A percentile compares a stretch with the other conserved stretches of the same genome.
phyloP scores from a whole-genome alignment of 2,888 invertebrate genomes.

The Ectemnius cavifrons region DNA sequence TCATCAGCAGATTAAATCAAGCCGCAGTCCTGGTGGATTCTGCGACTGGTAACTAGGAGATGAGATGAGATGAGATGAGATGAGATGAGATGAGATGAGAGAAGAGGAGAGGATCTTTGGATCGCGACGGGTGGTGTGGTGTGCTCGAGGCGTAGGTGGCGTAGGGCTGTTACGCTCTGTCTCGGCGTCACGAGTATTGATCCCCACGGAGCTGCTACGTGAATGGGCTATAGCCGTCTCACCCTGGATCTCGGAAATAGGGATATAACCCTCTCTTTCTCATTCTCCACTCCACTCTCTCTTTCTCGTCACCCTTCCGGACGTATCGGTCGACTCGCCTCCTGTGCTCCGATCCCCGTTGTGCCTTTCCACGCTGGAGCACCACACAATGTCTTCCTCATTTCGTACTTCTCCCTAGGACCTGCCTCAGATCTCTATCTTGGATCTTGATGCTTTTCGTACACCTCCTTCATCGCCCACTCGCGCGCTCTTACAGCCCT shows the following conservation, averaged over 20 bases:
- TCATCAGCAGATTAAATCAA: too few species aligned
- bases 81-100: too few species aligned
- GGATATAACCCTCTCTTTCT: conserved; percentile 45
- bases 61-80: not conserved
- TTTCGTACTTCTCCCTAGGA: conserved; percentile 2
- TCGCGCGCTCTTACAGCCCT: too few species aligned
- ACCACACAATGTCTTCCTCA: not conserved
- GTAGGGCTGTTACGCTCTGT: conserved; percentile 67
- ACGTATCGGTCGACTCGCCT: conserved; percentile 24
- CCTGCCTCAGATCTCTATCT: too few species aligned
- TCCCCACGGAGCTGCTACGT: conserved; percentile 66
- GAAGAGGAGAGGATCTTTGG: not conserved
- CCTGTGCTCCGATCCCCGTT: not conserved
- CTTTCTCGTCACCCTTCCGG: conserved; percentile 15
- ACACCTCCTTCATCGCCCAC: too few species aligned
- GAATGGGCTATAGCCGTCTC: conserved; percentile 70
- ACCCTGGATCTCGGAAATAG: conserved; percentile 62
- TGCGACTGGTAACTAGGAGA: too few species aligned
- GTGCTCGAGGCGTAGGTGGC: conserved; percentile 40
- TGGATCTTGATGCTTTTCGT: too few species aligned
- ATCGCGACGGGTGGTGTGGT: conserved; percentile 19
- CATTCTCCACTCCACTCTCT: conserved; percentile 14
- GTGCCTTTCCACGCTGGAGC: not conserved
- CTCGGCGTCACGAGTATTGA: conserved; percentile 76
- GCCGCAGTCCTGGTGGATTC: too few species aligned